Conservation (phyloP, 2,888 invertebrate genomes). For the Galeopsomyia nigrocyanea region DNA sequence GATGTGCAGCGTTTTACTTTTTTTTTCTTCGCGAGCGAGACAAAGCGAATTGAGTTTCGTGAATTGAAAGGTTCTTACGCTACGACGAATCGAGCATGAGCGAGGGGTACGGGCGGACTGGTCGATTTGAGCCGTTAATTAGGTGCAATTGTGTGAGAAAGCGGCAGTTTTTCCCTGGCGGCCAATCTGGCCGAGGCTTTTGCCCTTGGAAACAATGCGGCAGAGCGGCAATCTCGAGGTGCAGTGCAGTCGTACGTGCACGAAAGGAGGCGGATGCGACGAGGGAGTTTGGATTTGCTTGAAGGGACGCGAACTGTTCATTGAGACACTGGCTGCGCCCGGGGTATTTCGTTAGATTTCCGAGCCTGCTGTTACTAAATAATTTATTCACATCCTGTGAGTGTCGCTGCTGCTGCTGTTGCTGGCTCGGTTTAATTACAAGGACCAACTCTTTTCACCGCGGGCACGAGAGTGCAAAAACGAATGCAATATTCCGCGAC, state of each 20-base stretch:
- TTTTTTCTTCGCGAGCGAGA: background rate
- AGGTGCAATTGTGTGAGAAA: constrained; percentile 39
- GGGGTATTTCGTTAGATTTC: no score
- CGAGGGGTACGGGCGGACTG: background rate
- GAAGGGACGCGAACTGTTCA: no score
- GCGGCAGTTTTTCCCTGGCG: background rate
- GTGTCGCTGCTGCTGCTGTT: no score
- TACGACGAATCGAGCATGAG: background rate
- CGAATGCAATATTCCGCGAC: no score
- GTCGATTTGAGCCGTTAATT: constrained; percentile 41
- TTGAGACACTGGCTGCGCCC: no score
- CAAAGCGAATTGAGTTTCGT: background rate
- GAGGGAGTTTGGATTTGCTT: no score
- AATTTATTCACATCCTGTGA: no score
- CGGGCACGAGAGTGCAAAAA: no score
- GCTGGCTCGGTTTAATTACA: constrained; percentile 42
- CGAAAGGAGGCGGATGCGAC: no score
- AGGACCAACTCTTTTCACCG: constrained; percentile 17
- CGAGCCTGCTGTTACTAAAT: no score
- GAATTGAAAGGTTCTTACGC: background rate
- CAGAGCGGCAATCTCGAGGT: constrained; percentile 53
- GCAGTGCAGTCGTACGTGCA: constrained; percentile 49
- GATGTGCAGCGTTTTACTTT: background rate
- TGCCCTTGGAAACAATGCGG: constrained; percentile 59
- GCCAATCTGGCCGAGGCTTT: constrained; percentile 33